Conservation (phyloP, 2,888 invertebrate species). For the Mythimna ferrago region DNA sequence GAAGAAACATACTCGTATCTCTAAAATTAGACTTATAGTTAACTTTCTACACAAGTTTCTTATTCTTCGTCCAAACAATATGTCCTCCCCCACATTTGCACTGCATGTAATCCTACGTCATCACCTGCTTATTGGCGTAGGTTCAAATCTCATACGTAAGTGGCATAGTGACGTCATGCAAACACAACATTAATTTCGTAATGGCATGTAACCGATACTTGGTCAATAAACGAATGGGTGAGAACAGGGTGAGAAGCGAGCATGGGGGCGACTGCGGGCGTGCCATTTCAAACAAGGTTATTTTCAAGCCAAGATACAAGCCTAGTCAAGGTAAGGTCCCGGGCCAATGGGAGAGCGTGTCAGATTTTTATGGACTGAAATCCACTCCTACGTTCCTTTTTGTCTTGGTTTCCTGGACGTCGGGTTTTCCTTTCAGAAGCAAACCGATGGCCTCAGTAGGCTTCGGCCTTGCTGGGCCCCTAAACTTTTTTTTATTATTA, state of each 20-base stretch:
- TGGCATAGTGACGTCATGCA: neutral
- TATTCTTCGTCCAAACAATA: neutral
- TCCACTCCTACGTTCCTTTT: too few relatives aligned
- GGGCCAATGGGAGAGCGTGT: too few relatives aligned
- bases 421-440: too few relatives aligned
- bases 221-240: slow-evolving; percentile 35
- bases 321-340: too few relatives aligned
- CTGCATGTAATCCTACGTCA: neutral
- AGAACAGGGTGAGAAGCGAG: neutral
- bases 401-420: too few relatives aligned
- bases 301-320: too few relatives aligned
- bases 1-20: neutral
- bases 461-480: too few relatives aligned
- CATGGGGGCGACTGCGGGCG: neutral
- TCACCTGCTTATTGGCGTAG: neutral
- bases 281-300: too few relatives aligned
- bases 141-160: neutral
- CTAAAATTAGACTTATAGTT: neutral
- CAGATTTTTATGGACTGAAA: too few relatives aligned
- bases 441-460: too few relatives aligned
- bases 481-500: too few relatives aligned
- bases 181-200: slow-evolving; percentile 10
- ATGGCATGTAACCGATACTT: slow-evolving; percentile 40
- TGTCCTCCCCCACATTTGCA: neutral
- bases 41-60: neutral